Base-by-base conservation (phyloP, 2,888 invertebrate species). In the Mythimna pallens region DNA sequence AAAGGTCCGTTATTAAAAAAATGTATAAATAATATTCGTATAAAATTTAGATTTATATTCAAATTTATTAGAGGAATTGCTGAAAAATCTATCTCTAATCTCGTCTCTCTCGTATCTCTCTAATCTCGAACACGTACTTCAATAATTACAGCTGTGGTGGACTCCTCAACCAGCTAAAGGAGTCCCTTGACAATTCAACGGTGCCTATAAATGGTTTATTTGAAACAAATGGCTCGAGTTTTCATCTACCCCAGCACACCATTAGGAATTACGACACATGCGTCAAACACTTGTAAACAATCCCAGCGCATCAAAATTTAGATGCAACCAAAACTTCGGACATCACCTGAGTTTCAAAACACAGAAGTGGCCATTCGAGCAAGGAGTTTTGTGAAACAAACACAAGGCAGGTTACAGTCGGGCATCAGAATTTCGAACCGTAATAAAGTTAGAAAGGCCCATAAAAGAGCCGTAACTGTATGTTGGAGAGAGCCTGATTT, bases 401-500 rank as follows among this genome's bases (percentile, higher is more conserved):
- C 93, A 93, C 88, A 92, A 92, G 91, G 88, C 88, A 85, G 87
- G 80, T 81, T 81, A 80, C 83, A 87, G 86, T 85, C 78, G 76
- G 55, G 75, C 77, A 66, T 91, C 91, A 94, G 94, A 93, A 95
- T 95, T 94, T 92, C 94, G 96, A 88, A 91, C 95, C 94, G 95
- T 92, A 94, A 95, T 96, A 96, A 96, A 96, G 88, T 95, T 94
- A 93, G 95, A 96, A 96, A 96, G 96, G 95, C 94, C 95, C 94
- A 95, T 96, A 96, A 96, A 96, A 96, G 95, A 92, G 94, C 95
- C 89, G 93, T 96, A 96, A 95, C 96, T 94, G 95, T 96, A 94
- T 94, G 93, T 95, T 89, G 92, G 92, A 90, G 92, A 92, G 92
- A 92, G 94, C 91, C 92, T 93, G 95, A 96, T 96, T 96, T 96